Evolutionary conservation across 64 coral and sea anemone species (phyloP).

Genomic region (Porites australiensis): DNA sequence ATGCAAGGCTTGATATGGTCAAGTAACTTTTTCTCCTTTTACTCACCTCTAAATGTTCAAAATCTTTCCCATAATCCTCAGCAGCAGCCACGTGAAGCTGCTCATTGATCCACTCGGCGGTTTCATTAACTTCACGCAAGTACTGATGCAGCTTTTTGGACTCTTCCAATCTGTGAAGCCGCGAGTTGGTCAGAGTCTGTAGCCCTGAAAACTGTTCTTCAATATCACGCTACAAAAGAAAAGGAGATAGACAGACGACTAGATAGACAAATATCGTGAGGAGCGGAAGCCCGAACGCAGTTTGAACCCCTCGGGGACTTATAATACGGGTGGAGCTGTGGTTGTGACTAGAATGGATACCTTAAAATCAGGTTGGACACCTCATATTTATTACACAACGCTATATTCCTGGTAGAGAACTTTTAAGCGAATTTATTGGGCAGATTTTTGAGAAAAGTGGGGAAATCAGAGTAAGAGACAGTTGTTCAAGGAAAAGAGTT

Average conservation of each 20-base stretch:
- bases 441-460: too few relatives aligned
- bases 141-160: conserved; percentile 94
- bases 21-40: not conserved
- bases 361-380: too few relatives aligned
- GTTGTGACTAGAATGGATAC: too few relatives aligned
- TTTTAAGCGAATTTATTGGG: too few relatives aligned
- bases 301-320: too few relatives aligned
- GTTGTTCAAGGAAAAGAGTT: too few relatives aligned
- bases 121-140: conserved; percentile 88
- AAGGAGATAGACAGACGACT: not conserved
- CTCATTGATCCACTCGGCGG: conserved; percentile 94
- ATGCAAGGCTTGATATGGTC: not conserved
- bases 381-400: too few relatives aligned
- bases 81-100: conserved; percentile 82
- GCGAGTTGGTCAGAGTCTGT: conserved; percentile 74
- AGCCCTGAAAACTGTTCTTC: conserved; percentile 91
- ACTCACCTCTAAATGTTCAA: conserved; percentile 88
- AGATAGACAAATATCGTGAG: too few relatives aligned
- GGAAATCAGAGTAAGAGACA: too few relatives aligned
- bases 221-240: conserved; percentile 75
- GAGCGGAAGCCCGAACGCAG: too few relatives aligned
- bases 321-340: too few relatives aligned
- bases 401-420: too few relatives aligned
- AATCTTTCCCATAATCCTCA: conserved; percentile 98
- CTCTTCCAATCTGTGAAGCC: conserved; percentile 80